Conservation (phyloP, 1,140 invertebrate species). For the Goniozus legneri region DNA sequence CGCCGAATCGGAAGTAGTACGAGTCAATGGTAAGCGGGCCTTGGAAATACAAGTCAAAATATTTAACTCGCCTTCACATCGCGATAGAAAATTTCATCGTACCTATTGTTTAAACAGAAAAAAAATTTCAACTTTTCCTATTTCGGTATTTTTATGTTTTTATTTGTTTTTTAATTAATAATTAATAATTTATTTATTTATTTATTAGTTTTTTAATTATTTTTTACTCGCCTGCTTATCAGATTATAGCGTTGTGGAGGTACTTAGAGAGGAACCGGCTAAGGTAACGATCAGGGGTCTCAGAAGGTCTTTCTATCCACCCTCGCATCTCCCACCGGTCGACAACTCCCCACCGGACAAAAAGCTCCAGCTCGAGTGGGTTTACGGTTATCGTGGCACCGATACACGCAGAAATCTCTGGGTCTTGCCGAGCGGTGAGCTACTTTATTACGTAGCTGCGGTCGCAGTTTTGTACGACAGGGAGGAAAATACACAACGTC, state of each 20-base stretch:
- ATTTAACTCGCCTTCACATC: not conserved
- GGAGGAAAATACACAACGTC: conserved; percentile 85
- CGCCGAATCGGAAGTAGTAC: conserved; percentile 72
- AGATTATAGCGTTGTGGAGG: conserved; percentile 81
- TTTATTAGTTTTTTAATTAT: too few relatives aligned
- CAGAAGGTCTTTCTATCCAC: conserved; percentile 81
- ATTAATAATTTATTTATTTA: too few relatives aligned
- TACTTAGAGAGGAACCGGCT: conserved; percentile 78
- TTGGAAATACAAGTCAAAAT: not conserved
- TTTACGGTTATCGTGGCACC: conserved; percentile 90
- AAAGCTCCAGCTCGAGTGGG: conserved; percentile 86
- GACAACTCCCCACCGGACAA: conserved; percentile 83
- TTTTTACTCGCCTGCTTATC: too few relatives aligned
- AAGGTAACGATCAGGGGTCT: conserved; percentile 81
- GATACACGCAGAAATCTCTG: conserved; percentile 85
- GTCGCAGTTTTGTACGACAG: conserved; percentile 88
- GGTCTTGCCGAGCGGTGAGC: conserved; percentile 87
- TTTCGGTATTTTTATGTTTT: too few relatives aligned
- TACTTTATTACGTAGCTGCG: conserved; percentile 89
- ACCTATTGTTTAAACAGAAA: too few relatives aligned
- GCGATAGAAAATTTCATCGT: not conserved
- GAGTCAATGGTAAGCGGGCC: conserved; percentile 62
- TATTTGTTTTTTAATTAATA: too few relatives aligned
- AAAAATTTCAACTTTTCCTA: too few relatives aligned
- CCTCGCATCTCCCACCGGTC: conserved; percentile 73